A percentile compares a stretch with the other conserved stretches of the same genome.
phyloP scores from a whole-genome alignment of 2,797 vertebrate species.

The Sardinella longiceps region DNA sequence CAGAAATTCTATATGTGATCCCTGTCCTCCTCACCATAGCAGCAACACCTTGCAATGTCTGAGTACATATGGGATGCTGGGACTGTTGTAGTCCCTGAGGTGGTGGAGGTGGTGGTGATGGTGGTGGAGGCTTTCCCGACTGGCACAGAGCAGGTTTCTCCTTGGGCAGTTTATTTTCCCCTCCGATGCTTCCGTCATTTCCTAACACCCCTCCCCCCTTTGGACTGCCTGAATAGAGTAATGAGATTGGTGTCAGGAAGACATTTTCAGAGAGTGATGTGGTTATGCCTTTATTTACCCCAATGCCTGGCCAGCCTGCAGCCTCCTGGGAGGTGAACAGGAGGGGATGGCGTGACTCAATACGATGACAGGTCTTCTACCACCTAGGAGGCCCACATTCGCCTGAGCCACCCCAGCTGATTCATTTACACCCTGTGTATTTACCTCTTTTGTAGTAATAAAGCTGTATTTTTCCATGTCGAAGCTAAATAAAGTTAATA shows the following conservation, averaged over 20 bases:
- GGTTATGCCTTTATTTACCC: constrained; percentile 22
- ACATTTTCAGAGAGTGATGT: constrained; percentile 26
- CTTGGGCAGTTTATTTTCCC: constrained; percentile 17
- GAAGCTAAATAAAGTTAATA: constrained; percentile 20
- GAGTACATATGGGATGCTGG: constrained; percentile 1
- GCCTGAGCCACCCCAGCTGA: background rate
- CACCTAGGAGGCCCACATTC: background rate
- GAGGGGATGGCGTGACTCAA: background rate
- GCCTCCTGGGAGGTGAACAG: background rate
- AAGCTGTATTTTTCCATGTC: constrained; percentile 39
- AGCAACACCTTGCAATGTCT: constrained; percentile 12
- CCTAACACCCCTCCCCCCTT: background rate
- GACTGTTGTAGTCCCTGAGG: background rate
- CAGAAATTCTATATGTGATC: background rate
- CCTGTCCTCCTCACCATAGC: background rate
- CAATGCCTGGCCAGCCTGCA: background rate
- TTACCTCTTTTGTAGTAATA: constrained; percentile 16
- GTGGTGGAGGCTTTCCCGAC: background rate
- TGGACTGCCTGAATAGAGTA: constrained; percentile 30
- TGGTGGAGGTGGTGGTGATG: background rate
- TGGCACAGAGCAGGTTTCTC: background rate
- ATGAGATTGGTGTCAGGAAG: constrained; percentile 23
- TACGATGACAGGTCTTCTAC: background rate
- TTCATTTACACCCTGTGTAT: background rate
- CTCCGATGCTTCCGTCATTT: constrained; percentile 11